Evolutionary conservation across 2,113 vertebrate species (phyloP).

Genomic region (Spea bombifrons): DNA sequence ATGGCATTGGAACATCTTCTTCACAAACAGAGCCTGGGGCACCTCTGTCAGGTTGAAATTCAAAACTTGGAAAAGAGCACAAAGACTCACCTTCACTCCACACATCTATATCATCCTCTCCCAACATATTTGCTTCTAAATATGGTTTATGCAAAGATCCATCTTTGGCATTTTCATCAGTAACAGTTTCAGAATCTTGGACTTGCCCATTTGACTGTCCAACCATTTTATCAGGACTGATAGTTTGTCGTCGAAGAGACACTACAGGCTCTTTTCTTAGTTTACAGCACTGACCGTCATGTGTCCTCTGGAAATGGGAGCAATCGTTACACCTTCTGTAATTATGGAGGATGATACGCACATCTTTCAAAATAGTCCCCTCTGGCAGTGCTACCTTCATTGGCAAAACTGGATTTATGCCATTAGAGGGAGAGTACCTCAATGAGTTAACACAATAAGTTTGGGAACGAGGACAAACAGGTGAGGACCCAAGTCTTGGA

Average conservation of each 20-base stretch:
- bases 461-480: background rate
- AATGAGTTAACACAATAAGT: background rate
- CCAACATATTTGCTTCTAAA: background rate
- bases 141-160: background rate
- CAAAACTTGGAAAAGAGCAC: background rate
- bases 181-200: background rate
- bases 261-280: slow-evolving; percentile 20
- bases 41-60: background rate
- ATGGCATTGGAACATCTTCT: background rate
- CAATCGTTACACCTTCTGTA: slow-evolving; percentile 1
- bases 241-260: slow-evolving; percentile 15
- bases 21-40: background rate
- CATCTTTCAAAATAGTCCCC: slow-evolving; percentile 21
- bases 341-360: slow-evolving; percentile 28
- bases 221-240: background rate
- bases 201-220: background rate
- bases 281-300: slow-evolving; percentile 17
- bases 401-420: no score
- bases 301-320: background rate
- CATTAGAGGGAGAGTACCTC: background rate
- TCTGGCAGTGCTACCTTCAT: slow-evolving; percentile 10
- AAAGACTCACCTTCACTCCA: background rate
- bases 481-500: slow-evolving; percentile 9
- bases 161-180: slow-evolving; percentile 4
- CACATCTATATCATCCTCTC: background rate